These are phyloP conservation scores for Eidolon helvum DNA, from an alignment of 2,113 vertebrate species.

Conservation along the genomic window DNA sequence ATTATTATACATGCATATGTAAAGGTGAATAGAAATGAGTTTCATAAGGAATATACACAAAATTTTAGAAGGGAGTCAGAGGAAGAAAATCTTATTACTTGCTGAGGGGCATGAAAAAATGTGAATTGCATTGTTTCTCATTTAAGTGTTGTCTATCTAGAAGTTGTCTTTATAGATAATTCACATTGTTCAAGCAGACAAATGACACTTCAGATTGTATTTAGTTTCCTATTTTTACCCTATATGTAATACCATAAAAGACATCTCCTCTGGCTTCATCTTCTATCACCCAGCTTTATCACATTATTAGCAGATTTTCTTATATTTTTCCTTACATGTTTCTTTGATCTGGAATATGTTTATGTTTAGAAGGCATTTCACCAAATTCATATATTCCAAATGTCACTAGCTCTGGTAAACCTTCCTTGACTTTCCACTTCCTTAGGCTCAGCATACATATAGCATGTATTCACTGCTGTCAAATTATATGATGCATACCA, in stretches of 20 bases:
- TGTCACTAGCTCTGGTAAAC: neutral
- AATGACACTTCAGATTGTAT: neutral
- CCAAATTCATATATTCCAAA: neutral
- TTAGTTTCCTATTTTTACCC: neutral
- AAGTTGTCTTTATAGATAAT: neutral
- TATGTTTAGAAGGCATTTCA: neutral
- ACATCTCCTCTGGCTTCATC: neutral
- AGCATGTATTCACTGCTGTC: neutral
- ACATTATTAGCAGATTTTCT: neutral
- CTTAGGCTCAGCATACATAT: neutral
- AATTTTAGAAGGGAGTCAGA: too few species aligned
- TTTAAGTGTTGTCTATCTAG: neutral
- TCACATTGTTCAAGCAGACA: neutral
- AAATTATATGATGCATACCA: neutral
- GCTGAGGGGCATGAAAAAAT: neutral
- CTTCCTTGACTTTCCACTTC: neutral
- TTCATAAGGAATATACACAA: too few species aligned
- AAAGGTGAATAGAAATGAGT: too few species aligned
- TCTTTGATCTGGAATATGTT: neutral
- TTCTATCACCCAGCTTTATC: neutral
- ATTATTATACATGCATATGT: too few species aligned
- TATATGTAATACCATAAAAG: neutral
- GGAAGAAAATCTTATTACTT: neutral
- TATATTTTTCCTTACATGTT: too few species aligned
- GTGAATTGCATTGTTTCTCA: neutral